Base-by-base conservation (phyloP, 2,797 vertebrate species). In the Clarias laeviceps region DNA sequence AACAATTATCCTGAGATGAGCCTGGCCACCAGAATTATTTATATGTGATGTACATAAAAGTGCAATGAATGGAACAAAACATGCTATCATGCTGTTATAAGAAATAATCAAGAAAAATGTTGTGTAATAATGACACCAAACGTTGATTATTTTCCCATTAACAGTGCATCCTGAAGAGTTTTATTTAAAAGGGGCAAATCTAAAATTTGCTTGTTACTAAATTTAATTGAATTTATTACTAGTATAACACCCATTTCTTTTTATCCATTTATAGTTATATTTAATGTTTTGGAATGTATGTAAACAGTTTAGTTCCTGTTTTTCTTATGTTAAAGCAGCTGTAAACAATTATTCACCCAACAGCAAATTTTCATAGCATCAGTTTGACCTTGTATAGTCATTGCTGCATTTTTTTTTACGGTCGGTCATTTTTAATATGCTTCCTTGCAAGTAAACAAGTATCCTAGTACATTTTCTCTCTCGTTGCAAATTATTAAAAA, bases 241-340 rank as follows among this genome's bases (percentile, higher is more conserved):
- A 40, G 4, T 54, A 74, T 54, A 17, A 74, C 17, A 74, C 24
- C 14, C 45, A 4, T 74, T 54, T 27, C 12, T 50, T 73, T 72
- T 54, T 18, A 56, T 27, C 1, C 15, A 29, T 56, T 56, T 56
- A 18, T 76, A 76, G 50, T 32, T 29, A 29, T 27, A 56, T 57
- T 32, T 56, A 20, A 57, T 76, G 27, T 56, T 56, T 29, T 76
- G 45, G 50, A 56, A 29, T 20, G 45, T 56, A 24, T 56, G 7
- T 76, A 57, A 76, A 56, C 73, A 76, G 32, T 32, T 57, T 29
- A 57, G 27, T 20, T 76, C 45, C 73, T 54, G 73, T 56, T 56
- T 76, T 57, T 56, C n/a, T 73, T 56, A 74, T 0, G n/a, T 74
- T 56, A 76, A 29, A 76, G 50, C 73, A 56, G 73, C 17, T 20